phyloP scores from a whole-genome alignment of 2,888 invertebrate genomes.

The Nowickia ferox region DNA sequence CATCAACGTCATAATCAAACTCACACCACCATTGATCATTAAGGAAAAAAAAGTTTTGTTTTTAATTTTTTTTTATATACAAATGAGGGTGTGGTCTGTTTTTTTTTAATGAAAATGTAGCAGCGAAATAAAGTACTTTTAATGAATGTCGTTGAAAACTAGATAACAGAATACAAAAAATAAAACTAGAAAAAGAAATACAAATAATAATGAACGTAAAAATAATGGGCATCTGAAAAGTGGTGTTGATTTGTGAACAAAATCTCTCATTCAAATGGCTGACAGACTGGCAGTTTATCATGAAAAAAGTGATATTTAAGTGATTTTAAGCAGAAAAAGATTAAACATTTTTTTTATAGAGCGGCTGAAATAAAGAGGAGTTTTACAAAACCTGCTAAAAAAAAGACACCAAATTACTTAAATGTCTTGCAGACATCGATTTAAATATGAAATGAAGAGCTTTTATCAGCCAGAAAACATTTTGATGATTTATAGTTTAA shows the following conservation, averaged over 20 bases:
- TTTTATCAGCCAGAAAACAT: no score
- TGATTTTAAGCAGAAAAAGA: no score
- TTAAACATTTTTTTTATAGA: no score
- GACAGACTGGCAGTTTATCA: not conserved
- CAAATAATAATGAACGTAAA: not conserved
- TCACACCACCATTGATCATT: constrained; percentile 26
- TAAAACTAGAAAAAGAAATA: not conserved
- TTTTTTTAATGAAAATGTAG: constrained; percentile 19
- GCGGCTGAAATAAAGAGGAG: no score
- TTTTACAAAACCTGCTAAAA: no score
- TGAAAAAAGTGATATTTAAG: no score
- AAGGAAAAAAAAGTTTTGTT: not conserved
- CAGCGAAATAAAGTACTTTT: constrained; percentile 2
- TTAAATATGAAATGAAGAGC: no score
- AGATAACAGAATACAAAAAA: constrained; percentile 10
- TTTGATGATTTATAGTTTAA: no score
- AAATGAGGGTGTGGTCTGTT: constrained; percentile 7
- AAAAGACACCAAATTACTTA: no score
- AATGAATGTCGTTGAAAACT: constrained; percentile 39
- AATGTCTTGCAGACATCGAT: no score
- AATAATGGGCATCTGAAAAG: constrained; percentile 24
- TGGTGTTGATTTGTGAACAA: constrained; percentile 35
- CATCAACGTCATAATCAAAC: constrained; percentile 33
- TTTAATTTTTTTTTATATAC: not conserved
- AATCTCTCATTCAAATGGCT: constrained; percentile 25